phyloP scores from a whole-genome alignment of 2,797 vertebrate species.

The Phoeniculus purpureus region DNA sequence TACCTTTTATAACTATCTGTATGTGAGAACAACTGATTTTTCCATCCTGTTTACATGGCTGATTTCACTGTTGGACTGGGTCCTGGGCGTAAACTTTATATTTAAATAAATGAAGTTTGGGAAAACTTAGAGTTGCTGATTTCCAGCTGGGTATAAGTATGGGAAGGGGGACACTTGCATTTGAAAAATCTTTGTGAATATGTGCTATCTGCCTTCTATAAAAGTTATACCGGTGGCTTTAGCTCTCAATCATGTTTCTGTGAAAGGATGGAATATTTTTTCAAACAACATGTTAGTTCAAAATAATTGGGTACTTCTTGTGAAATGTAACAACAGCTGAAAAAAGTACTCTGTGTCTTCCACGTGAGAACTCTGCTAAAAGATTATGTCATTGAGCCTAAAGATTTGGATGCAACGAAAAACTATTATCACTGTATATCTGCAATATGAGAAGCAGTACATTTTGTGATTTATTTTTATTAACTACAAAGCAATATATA shows the following conservation, averaged over 20 bases:
- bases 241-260: background rate
- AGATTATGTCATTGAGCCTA: constrained; percentile 28
- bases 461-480: constrained; percentile 48
- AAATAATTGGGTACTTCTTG: constrained; percentile 16
- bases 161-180: background rate
- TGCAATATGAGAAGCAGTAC: constrained; percentile 20
- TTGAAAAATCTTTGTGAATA: background rate
- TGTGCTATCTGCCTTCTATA: background rate
- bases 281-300: constrained; percentile 51
- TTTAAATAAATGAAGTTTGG: constrained; percentile 40
- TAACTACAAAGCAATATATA: constrained; percentile 45
- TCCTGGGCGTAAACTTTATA: constrained; percentile 60
- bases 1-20: constrained; percentile 41
- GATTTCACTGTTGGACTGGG: constrained; percentile 61
- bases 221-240: background rate
- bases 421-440: constrained; percentile 34
- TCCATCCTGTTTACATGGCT: constrained; percentile 54
- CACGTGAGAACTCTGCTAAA: constrained; percentile 19
- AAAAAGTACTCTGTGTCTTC: constrained; percentile 44
- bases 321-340: constrained; percentile 16
- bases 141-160: background rate
- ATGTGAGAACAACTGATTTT: constrained; percentile 47
- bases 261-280: constrained; percentile 4
- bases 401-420: constrained; percentile 12
- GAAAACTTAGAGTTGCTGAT: constrained; percentile 21